phyloP scores from a whole-genome alignment of 2,888 invertebrate species.

The Tipula helvola region DNA sequence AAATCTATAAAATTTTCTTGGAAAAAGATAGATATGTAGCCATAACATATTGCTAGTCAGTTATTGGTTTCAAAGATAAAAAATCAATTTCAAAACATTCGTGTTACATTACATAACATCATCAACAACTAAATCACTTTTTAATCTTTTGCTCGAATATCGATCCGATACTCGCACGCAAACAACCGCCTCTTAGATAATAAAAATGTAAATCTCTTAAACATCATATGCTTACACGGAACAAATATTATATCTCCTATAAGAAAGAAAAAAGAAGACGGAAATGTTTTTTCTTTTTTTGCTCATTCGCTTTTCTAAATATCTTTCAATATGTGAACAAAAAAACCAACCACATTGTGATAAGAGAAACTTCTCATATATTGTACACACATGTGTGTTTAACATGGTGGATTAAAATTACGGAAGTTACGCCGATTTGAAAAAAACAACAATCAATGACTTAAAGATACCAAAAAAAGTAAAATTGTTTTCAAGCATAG shows the following conservation, averaged over 20 bases:
- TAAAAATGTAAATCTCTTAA: neutral
- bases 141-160: neutral
- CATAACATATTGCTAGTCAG: no score
- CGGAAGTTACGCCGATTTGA: neutral
- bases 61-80: neutral
- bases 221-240: neutral
- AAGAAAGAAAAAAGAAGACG: no score
- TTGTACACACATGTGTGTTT: neutral
- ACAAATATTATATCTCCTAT: neutral
- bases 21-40: no score
- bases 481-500: no score
- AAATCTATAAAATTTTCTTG: no score
- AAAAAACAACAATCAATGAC: neutral
- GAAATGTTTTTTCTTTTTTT: no score
- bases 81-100: neutral
- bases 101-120: neutral
- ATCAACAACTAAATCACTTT: neutral
- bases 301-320: neutral
- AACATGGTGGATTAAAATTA: neutral
- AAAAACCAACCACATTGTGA: neutral
- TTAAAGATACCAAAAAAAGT: neutral
- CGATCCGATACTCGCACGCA: neutral
- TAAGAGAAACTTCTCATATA: neutral
- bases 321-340: neutral
- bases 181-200: neutral